phyloP scores from a whole-genome alignment of 2,797 vertebrate genomes.

The Orientallactaga sibirica region DNA sequence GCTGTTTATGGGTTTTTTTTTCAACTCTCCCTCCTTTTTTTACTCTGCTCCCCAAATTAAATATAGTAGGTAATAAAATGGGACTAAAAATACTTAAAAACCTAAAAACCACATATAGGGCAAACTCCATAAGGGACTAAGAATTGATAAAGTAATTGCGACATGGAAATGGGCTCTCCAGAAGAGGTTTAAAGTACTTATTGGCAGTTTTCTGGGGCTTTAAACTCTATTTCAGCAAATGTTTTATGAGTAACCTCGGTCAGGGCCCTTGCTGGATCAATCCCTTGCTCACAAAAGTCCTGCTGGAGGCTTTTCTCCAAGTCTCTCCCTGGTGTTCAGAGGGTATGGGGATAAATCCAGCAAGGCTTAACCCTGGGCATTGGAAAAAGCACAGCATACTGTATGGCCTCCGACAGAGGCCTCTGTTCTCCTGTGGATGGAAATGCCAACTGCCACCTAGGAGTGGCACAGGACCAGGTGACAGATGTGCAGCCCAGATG shows the following conservation, averaged over 20 bases:
- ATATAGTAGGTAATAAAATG: background rate
- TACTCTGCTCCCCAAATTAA: constrained; percentile 23
- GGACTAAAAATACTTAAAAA: constrained; percentile 28
- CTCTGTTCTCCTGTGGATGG: fast-evolving
- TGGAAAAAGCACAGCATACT: background rate
- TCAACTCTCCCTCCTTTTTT: background rate
- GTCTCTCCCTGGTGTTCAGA: background rate
- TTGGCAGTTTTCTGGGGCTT: constrained; percentile 16
- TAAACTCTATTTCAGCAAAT: constrained; percentile 34
- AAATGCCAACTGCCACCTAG: background rate
- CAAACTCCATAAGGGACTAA: background rate
- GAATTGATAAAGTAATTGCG: background rate
- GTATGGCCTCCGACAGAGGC: background rate
- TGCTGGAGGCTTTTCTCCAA: background rate
- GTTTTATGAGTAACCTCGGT: background rate
- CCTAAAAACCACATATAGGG: background rate
- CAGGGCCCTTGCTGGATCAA: background rate
- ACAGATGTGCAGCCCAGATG: background rate
- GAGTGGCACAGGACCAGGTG: background rate
- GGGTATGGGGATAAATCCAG: background rate
- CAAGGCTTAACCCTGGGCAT: background rate
- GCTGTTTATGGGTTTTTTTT: background rate
- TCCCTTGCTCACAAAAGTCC: constrained; percentile 11
- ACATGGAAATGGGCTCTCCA: background rate
- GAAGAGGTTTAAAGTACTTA: background rate